phyloP scores from a whole-genome alignment of 2,888 invertebrate genomes.

The Agrotis clavis region DNA sequence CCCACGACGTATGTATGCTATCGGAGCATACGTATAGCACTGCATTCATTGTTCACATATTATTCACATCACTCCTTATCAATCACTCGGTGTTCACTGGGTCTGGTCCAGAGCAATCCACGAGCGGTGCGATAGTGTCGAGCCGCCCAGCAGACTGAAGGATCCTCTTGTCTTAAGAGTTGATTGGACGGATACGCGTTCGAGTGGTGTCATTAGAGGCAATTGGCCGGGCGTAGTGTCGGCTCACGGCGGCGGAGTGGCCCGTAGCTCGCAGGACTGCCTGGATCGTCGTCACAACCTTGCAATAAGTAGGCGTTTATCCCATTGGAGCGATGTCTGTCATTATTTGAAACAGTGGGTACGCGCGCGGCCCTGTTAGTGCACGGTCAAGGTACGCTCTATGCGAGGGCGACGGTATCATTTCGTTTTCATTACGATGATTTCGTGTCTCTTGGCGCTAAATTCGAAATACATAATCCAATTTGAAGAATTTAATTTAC shows the following conservation, averaged over 20 bases:
- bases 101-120: conserved; percentile 57
- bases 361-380: conserved; percentile 80
- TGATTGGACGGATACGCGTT: conserved; percentile 89
- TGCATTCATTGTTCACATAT: conserved; percentile 63
- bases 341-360: conserved; percentile 84
- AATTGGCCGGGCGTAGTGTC: conserved; percentile 86
- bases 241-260: conserved; percentile 78
- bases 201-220: conserved; percentile 88
- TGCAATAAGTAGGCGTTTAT: conserved; percentile 89
- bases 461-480: neutral
- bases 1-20: conserved; percentile 56
- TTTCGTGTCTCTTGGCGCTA: conserved; percentile 24
- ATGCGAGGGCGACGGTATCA: conserved; percentile 67
- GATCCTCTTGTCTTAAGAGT: conserved; percentile 87
- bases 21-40: conserved; percentile 41
- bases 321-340: conserved; percentile 88
- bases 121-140: conserved; percentile 70
- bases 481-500: neutral
- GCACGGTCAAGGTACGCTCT: conserved; percentile 88
- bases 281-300: conserved; percentile 86
- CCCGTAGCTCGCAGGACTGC: conserved; percentile 81
- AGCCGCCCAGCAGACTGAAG: conserved; percentile 80
- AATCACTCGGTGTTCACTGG: conserved; percentile 63
- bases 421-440: conserved; percentile 56
- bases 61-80: conserved; percentile 56